phyloP scores from a whole-genome alignment of 2,113 vertebrate genomes.

The Podocnemis expansa region DNA sequence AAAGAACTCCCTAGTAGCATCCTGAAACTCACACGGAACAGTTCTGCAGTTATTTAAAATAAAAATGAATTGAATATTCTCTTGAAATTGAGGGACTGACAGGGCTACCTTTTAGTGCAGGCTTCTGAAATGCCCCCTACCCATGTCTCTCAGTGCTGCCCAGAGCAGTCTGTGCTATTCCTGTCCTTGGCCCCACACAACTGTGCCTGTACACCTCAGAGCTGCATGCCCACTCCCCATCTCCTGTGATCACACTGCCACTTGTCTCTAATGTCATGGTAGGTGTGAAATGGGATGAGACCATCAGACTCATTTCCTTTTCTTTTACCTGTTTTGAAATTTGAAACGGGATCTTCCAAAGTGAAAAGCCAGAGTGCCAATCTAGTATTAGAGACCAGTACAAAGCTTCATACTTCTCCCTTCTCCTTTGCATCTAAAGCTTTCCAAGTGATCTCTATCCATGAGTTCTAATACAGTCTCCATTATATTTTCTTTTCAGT shows the following conservation, averaged over 20 bases:
- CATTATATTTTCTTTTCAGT: background rate
- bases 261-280: background rate
- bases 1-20: background rate
- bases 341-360: background rate
- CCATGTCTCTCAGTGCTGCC: background rate
- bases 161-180: background rate
- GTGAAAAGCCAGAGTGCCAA: background rate
- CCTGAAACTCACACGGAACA: background rate
- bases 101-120: background rate
- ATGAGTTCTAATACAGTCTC: background rate
- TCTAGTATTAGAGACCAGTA: background rate
- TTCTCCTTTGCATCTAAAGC: accelerated
- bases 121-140: constrained; percentile 10
- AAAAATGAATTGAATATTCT: background rate
- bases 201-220: background rate
- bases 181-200: background rate
- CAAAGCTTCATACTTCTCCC: background rate
- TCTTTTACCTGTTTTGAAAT: background rate
- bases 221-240: background rate
- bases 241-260: accelerated
- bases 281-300: background rate
- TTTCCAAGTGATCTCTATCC: background rate
- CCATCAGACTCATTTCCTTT: background rate
- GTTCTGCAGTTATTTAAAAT: background rate
- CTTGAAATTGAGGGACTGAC: background rate